Conservation (phyloP, 2,797 vertebrate genomes). For the Halcyon chelicuti region DNA sequence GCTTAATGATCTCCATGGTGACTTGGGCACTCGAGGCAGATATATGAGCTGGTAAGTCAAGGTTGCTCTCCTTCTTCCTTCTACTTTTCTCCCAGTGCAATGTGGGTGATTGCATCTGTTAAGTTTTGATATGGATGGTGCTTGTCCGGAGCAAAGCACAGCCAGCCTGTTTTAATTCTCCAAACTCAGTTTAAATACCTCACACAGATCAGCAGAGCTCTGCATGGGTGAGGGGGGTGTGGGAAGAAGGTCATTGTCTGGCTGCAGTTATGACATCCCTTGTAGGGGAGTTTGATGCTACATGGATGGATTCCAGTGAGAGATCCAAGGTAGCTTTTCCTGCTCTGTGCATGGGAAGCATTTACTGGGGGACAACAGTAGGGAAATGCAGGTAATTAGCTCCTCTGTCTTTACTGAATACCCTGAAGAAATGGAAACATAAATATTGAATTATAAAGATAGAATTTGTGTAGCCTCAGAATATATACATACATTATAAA, state of each 20-base stretch:
- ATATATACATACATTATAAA: neutral
- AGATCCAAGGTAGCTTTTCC: neutral
- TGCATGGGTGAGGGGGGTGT: neutral
- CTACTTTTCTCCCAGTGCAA: neutral
- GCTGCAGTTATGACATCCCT: neutral
- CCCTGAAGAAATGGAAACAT: neutral
- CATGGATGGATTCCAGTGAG: neutral
- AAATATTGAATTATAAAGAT: neutral
- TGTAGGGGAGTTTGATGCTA: neutral
- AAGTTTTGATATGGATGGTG: neutral
- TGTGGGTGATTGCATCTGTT: neutral
- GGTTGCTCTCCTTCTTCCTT: neutral
- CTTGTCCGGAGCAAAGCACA: neutral
- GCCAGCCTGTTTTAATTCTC: neutral
- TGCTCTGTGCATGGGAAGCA: neutral
- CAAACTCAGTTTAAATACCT: neutral
- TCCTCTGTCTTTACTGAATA: neutral
- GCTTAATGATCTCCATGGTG: constrained; percentile 16
- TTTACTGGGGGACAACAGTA: neutral
- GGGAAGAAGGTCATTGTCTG: neutral
- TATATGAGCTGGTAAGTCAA: constrained; percentile 26
- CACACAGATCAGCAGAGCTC: neutral
- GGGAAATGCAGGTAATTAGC: neutral
- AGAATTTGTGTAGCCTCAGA: neutral
- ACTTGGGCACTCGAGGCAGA: neutral